phyloP scores from a whole-genome alignment of 2,797 vertebrate genomes.

The Danio jaintianensis region DNA sequence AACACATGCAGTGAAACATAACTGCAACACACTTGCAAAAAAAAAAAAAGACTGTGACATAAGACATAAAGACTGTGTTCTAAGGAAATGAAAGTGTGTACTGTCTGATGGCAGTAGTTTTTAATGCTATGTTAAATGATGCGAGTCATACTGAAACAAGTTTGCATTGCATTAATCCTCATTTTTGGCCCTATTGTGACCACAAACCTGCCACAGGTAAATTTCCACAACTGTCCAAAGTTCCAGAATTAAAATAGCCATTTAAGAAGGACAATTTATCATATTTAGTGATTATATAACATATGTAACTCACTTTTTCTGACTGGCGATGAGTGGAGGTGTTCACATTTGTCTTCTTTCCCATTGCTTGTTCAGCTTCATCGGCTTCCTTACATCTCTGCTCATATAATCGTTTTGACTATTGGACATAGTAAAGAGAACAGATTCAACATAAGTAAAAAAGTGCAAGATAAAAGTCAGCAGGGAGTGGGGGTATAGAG shows the following conservation, averaged over 20 bases:
- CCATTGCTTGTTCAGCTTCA: constrained; percentile 83
- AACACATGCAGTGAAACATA: no score
- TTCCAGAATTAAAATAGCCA: not conserved
- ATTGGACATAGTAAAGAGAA: constrained; percentile 6
- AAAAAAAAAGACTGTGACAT: no score
- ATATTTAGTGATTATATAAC: not conserved
- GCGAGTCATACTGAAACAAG: constrained; percentile 18
- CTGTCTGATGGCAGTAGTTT: not conserved
- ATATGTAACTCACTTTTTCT: constrained; percentile 83
- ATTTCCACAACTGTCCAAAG: constrained; percentile 9
- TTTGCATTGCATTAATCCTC: constrained; percentile 1
- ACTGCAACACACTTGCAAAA: not conserved
- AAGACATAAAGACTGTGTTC: not conserved
- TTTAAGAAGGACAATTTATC: not conserved
- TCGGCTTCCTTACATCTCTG: constrained; percentile 90
- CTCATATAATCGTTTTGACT: constrained; percentile 90
- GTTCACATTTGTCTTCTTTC: constrained; percentile 74
- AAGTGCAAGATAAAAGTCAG: not conserved
- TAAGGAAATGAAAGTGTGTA: constrained; percentile 6
- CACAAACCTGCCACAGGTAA: not conserved
- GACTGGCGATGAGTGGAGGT: constrained; percentile 84
- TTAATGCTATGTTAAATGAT: not conserved
- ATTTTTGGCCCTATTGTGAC: constrained; percentile 25
- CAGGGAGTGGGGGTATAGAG: no score
- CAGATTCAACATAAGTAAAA: not conserved